These are phyloP conservation scores for Atta texana DNA, from an alignment of 1,140 invertebrate genomes.

Conservation along the genomic window DNA sequence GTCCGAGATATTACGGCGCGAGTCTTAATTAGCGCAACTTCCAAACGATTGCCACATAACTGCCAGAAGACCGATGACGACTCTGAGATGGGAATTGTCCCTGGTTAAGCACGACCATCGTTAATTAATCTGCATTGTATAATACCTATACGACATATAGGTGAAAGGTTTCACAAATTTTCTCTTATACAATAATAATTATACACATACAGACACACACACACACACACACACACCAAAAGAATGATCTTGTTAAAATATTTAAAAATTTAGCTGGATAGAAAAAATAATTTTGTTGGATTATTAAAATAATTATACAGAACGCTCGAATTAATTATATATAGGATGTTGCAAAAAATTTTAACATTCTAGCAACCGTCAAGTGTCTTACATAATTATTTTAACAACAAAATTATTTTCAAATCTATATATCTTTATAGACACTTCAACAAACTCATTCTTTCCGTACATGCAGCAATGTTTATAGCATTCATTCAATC, in stretches of 20 bases:
- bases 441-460: no score
- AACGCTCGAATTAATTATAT: no score
- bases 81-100: slow-evolving; percentile 30
- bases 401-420: no score
- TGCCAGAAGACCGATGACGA: slow-evolving; percentile 35
- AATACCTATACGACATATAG: background rate
- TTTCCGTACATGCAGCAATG: background rate
- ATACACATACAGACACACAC: background rate
- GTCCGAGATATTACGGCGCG: slow-evolving; percentile 73
- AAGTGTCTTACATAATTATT: no score
- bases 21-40: slow-evolving; percentile 78
- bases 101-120: slow-evolving; percentile 3
- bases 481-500: slow-evolving; percentile 32
- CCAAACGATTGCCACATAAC: slow-evolving; percentile 66
- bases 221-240: no score
- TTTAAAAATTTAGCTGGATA: no score
- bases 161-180: background rate
- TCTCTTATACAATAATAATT: background rate
- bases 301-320: no score
- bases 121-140: slow-evolving; percentile 65
- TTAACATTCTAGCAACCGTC: no score
- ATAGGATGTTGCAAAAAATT: no score
- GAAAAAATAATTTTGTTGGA: no score
- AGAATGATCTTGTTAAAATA: no score
- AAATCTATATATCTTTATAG: no score